Base-by-base conservation (phyloP, 2,888 invertebrate species). In the Epiblema foenella region DNA sequence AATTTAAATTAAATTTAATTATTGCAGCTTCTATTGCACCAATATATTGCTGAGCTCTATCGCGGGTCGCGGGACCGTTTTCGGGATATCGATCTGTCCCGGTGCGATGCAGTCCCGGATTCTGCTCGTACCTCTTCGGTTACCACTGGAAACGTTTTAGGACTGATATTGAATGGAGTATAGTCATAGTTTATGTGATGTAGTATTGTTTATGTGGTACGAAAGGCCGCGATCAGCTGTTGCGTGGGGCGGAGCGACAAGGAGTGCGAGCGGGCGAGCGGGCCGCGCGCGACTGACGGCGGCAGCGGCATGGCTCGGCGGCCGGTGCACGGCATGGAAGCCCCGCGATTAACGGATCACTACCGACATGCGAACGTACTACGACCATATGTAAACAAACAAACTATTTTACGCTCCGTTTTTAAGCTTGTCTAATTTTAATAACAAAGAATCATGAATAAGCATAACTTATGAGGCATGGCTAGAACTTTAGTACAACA, bases 381-480 rank as follows among this genome's bases (percentile, higher is more conserved):
- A 91, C 88, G 82, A 65, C 77, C 82, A 84, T 87, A 88, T 82
- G 90, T 92, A 92, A 92, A 92, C 89, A 92, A 92, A 92, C 90
- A 89, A 46, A 37, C 49, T 18, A 62, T 52, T 54, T 54, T 57
- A 69, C 57, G 69, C 56, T 33, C 37, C 46, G 20, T 66, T 62
- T 66, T 64, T 60, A 52, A 33, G 18, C 20, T 20, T 17, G 39
- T 39, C 17, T 66, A 9, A 58, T 59, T 54, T 49, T 29, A 0
- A 9, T 20, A 24, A 24, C 24, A 24, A 24, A 24, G 4, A 24
- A 24, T 24, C 24, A n/a, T n/a, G n/a, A n/a, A n/a, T 24, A 1
- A 24, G 24, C 24, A 24, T 24, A 24, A 24, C 24, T 24, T 24
- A 24, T 4, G 24, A 24, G 24, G 24, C 24, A 24, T 3, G 24